Evolutionary conservation across 2,797 vertebrate species (phyloP).

Genomic region (Micropoecilia bifurca): DNA sequence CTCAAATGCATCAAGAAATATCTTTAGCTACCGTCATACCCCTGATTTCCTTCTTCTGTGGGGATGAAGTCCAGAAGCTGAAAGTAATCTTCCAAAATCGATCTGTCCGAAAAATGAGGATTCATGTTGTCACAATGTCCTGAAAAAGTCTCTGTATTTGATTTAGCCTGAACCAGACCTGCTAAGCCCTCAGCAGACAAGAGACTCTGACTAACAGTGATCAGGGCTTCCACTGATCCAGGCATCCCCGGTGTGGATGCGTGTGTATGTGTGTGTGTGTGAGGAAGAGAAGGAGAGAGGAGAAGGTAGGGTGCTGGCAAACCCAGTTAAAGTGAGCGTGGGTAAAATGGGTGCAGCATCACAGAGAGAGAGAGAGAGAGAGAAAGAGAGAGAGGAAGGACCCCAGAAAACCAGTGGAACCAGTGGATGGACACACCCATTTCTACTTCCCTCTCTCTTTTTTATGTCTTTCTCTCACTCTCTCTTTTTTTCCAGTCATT

Average conservation of each 20-base stretch:
- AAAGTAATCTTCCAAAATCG: constrained; percentile 30
- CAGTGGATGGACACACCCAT: not conserved
- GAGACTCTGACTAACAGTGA: constrained; percentile 40
- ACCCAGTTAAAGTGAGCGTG: constrained; percentile 41
- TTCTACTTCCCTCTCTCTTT: not conserved
- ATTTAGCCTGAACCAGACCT: constrained; percentile 17
- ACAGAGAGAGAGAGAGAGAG: constrained; percentile 25
- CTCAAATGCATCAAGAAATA: constrained; percentile 17
- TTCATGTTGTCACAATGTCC: constrained; percentile 19
- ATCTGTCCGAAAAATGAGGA: constrained; percentile 23
- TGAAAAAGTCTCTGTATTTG: constrained; percentile 19
- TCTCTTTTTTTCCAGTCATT: not conserved
- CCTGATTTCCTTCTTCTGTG: constrained; percentile 26
- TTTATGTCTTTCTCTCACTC: not conserved
- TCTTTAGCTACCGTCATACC: constrained; percentile 12
- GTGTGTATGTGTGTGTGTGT: constrained; percentile 16
- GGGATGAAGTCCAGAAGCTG: constrained; percentile 49
- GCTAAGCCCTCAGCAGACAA: constrained; percentile 31
- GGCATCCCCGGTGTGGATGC: constrained; percentile 42
- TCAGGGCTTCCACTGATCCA: constrained; percentile 50
- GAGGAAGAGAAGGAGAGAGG: constrained; percentile 31
- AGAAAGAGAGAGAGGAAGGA: constrained; percentile 41
- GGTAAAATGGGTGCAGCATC: constrained; percentile 40
- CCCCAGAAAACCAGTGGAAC: constrained; percentile 24
- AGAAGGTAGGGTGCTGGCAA: constrained; percentile 46